Evolutionary conservation across 1,140 invertebrate species (phyloP), one percentile per base, ranked within the genome.

Genomic region (Diabrotica undecimpunctata): DNA sequence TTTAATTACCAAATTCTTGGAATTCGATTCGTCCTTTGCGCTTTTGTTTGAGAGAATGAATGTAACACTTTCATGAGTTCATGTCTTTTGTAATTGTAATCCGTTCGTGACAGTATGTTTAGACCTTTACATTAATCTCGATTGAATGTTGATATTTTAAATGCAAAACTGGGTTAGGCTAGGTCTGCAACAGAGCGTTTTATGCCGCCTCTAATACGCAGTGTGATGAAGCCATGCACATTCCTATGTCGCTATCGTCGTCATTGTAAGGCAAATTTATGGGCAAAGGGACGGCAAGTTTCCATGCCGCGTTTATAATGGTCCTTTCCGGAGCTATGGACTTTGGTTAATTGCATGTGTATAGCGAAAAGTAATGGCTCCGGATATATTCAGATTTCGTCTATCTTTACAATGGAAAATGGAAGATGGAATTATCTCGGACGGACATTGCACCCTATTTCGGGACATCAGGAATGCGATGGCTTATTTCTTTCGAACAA

Each of bases 211-310:
- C 41, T 46, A 46, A 46, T 46, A 46, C 41, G 41, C 41, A 46
- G n/a, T 46, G 5, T 46, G 41, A 46, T 46, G 41, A 46, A 46
- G 41, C 41, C 41, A 46, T 46, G 41, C 41, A 46, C 41, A 46
- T 46, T 46, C 41, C 41, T 46, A n/a, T 46, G 41, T 46, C 41
- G 41, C 8, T 6, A 46, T 4, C 8, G 41, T 46, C 41, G n/a
- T 46, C 41, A 46, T 46, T 46, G 41, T 46, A 46, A 46, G 41
- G 41, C 41, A 46, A 46, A 46, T 46, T 46, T 46, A 46, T 46
- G 8, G 41, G 41, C n/a, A 46, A 46, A 46, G 41, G 41, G 41
- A 46, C 41, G 41, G 41, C 4, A 46, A 46, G 41, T 46, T 46
- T 46, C 41, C 41, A n/a, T 46, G 41, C n/a, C 41, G 41, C 41